phyloP scores from a whole-genome alignment of 1,140 invertebrate species.

The Watersipora subatra region DNA sequence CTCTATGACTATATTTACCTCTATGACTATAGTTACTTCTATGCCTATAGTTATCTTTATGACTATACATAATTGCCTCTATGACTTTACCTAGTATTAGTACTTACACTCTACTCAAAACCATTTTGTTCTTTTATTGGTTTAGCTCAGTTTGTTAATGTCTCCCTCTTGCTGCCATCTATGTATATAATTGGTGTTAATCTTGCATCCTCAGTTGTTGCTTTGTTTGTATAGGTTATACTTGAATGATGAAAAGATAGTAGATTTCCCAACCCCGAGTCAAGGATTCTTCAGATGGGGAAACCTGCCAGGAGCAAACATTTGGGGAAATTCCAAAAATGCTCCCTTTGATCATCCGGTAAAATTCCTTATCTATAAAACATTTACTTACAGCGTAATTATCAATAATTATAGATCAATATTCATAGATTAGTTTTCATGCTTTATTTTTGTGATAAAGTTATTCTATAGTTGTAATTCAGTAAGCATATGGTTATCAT shows the following conservation, averaged over 20 bases:
- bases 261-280: background rate
- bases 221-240: background rate
- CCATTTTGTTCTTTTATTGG: no score
- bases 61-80: no score
- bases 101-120: no score
- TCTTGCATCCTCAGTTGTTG: no score
- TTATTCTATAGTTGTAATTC: background rate
- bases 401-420: background rate
- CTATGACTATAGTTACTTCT: no score
- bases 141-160: no score
- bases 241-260: background rate
- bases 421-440: background rate
- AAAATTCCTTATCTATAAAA: background rate
- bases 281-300: conserved; percentile 2
- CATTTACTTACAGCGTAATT: background rate
- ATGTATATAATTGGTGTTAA: no score
- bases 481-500: background rate
- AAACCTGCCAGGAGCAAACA: background rate
- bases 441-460: background rate
- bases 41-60: no score
- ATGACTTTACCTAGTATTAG: no score
- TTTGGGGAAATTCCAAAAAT: background rate
- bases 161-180: no score
- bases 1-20: no score
- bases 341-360: background rate